Base-by-base conservation (phyloP, 2,797 vertebrate genomes). In the Zalophus californianus region DNA sequence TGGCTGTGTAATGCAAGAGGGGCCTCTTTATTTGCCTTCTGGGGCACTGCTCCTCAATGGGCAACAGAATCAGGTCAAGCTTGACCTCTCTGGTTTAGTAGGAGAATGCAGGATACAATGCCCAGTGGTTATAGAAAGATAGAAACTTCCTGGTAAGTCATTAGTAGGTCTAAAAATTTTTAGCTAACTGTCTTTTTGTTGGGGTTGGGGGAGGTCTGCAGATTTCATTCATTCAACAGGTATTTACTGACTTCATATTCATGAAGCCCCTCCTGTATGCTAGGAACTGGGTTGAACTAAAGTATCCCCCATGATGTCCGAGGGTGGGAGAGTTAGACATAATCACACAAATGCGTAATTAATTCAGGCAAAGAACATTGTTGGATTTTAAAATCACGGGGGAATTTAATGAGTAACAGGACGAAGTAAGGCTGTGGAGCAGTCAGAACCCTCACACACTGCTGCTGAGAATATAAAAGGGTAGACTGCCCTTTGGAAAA, bases 361-460 rank as follows among this genome's bases (percentile, higher is more conserved):
- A 66, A 64, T 86, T 90, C 82, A 96, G 14, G 77, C 52, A 32
- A 29, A 10, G 48, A 82, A 50, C 8, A 3, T 80, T 80, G 73
- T 16, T 96, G 83, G 32, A 66, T 85, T 96, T 97, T 84, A 70
- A 92, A 91, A 13, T 64, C 35, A 68, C n/a, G 20, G 64, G 64
- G 16, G 64, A 68, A 68, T 68, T 68, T 68, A 86, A 44, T 38
- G 29, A 64, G 82, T 56, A 32, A 60, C 41, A 60, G 44, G 25
- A 77, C 16, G 73, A 52, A 21, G 78, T 75, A n/a, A 68, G 4
- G 18, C 73, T 50, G 25, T 44, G 64, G 66, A 84, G 11, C 54
- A 50, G 4, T 78, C 52, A 83, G 78, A 86, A 27, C 38, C 58
- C 48, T 90, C 58, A 21, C 23, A n/a, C 3, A 13, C 41, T 89